These are phyloP conservation scores for Pardalotus punctatus DNA, from an alignment of 2,113 vertebrate species.

Conservation along the genomic window DNA sequence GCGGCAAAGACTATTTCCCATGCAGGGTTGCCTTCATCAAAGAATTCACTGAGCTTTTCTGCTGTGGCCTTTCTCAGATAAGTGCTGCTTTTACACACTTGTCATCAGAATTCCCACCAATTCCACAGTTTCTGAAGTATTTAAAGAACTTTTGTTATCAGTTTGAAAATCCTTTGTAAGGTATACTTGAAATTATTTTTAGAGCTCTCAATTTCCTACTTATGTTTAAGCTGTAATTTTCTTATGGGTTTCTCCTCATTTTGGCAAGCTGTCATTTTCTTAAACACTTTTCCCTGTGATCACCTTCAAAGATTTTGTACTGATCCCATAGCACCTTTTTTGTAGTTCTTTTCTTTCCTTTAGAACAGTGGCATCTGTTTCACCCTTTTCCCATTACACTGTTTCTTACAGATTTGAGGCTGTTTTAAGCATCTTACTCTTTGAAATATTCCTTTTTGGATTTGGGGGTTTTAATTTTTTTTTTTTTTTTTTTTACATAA, in stretches of 20 bases:
- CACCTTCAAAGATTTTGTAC: background rate
- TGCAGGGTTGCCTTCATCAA: background rate
- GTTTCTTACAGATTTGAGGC: background rate
- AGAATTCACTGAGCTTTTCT: background rate
- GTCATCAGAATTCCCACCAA: background rate
- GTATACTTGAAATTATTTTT: slow-evolving; percentile 17
- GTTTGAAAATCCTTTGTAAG: background rate
- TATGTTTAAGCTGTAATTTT: background rate
- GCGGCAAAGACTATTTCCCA: background rate
- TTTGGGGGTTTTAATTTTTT: background rate
- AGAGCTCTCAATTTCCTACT: background rate
- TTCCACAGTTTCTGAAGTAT: background rate
- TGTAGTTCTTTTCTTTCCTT: background rate
- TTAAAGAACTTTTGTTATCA: background rate
- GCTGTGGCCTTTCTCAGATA: background rate
- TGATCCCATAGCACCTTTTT: background rate
- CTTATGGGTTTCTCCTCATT: background rate
- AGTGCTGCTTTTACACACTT: background rate
- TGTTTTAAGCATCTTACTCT: background rate
- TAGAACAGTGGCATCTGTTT: background rate
- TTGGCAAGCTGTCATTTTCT: background rate
- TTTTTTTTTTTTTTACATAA: background rate
- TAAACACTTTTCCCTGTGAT: background rate
- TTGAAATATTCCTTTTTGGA: background rate
- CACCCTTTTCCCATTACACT: background rate